Percentiles rank a stretch among this genome's conserved stretches.
Evolutionary conservation across 1,140 invertebrate genomes (phyloP).

Genomic region (Cherax quadricarinatus): DNA sequence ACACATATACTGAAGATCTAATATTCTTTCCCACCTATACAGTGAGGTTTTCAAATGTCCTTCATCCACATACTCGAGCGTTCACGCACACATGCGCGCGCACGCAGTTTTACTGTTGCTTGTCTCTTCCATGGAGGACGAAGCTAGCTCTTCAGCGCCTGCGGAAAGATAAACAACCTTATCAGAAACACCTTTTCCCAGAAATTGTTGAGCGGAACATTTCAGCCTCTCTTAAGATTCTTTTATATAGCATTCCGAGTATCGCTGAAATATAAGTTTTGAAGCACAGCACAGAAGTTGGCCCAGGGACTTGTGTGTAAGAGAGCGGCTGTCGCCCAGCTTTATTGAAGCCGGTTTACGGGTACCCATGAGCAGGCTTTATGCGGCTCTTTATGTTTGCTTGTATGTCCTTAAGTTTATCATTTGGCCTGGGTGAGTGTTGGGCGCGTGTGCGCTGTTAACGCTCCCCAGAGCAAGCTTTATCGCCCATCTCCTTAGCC

Average conservation of each 20-base stretch:
- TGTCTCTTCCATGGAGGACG: background rate
- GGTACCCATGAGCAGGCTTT: background rate
- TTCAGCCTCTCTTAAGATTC: background rate
- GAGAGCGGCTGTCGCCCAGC: background rate
- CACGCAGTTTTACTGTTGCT: background rate
- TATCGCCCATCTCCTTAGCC: background rate
- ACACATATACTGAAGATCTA: too few species aligned
- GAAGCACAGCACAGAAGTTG: too few species aligned
- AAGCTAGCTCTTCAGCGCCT: background rate
- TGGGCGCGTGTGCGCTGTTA: background rate
- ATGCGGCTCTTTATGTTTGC: conserved; percentile 1
- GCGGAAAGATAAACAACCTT: background rate
- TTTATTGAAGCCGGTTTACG: conserved; percentile 17
- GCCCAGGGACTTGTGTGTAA: background rate
- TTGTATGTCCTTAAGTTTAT: conserved; percentile 17
- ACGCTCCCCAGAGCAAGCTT: background rate
- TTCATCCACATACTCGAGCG: too few species aligned
- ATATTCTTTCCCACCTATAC: too few species aligned
- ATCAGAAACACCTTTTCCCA: background rate
- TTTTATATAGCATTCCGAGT: background rate
- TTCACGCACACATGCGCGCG: background rate
- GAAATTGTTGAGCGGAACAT: conserved; percentile 4
- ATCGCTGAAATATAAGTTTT: background rate
- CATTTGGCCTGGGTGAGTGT: conserved; percentile 1
- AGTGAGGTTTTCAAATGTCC: too few species aligned